Evolutionary conservation across 2,113 vertebrate genomes (phyloP).

Genomic region (Vimba vimba): DNA sequence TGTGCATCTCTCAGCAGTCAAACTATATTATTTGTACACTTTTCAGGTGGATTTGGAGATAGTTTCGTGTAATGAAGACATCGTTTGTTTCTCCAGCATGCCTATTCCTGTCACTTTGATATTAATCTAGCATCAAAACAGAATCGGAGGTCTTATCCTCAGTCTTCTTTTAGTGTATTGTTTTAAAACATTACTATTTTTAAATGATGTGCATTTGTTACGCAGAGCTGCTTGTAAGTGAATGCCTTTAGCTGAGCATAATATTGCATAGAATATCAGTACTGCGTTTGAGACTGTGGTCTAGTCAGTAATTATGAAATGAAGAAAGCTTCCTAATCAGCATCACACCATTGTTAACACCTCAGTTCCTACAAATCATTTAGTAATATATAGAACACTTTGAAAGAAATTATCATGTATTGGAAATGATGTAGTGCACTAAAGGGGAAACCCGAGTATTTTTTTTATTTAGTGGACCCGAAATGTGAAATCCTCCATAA

Average conservation of each 20-base stretch:
- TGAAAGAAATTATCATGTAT: neutral
- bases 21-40: neutral
- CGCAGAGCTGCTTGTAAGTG: constrained; percentile 21
- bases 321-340: neutral
- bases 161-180: neutral
- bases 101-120: neutral
- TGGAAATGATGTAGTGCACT: constrained; percentile 6
- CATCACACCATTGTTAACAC: neutral
- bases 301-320: constrained; percentile 3
- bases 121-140: neutral
- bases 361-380: neutral
- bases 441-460: neutral
- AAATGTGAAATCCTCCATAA: constrained; percentile 36
- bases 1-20: neutral
- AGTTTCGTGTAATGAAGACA: neutral
- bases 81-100: neutral
- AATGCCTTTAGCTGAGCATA: constrained; percentile 33
- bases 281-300: neutral
- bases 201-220: neutral
- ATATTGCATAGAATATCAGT: constrained; percentile 3
- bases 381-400: constrained; percentile 15
- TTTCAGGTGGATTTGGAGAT: neutral
- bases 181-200: neutral
- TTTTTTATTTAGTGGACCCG: neutral
- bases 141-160: neutral